phyloP scores from a whole-genome alignment of 1,140 invertebrate genomes.

The Drosophila teissieri region DNA sequence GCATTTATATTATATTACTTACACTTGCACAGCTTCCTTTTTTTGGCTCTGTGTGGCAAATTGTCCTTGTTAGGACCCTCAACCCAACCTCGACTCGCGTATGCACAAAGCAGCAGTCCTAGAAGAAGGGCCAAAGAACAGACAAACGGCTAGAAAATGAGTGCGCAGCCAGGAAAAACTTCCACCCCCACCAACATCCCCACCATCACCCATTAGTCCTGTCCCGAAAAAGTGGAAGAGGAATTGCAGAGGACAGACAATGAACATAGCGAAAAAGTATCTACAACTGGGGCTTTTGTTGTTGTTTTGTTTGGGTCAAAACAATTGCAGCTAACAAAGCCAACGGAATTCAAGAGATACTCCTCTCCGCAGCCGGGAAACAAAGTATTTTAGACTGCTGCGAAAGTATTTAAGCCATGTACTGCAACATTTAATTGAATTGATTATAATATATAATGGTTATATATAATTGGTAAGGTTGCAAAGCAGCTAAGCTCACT shows the following conservation, averaged over 20 bases:
- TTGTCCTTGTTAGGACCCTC: conserved; percentile 38
- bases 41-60: not conserved
- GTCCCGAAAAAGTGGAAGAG: not conserved
- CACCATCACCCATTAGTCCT: conserved; percentile 1
- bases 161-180: conserved; percentile 23
- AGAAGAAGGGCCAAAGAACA: not conserved
- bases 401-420: not conserved
- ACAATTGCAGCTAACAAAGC: conserved; percentile 57
- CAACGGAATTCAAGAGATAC: conserved; percentile 29
- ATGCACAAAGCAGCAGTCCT: conserved; percentile 20
- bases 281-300: conserved; percentile 43
- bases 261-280: conserved; percentile 44
- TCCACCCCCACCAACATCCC: not conserved
- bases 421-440: no score
- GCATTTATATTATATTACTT: no score
- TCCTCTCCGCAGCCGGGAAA: not conserved
- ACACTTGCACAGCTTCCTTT: not conserved
- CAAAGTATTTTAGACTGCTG: conserved; percentile 1
- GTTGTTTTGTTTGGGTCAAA: conserved; percentile 33
- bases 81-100: conserved; percentile 19
- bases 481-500: no score
- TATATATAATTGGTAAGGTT: no score
- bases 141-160: conserved; percentile 25
- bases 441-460: no score
- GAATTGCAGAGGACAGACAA: conserved; percentile 27